Conservation (phyloP, 2,113 vertebrate species). For the Cygnus atratus region DNA sequence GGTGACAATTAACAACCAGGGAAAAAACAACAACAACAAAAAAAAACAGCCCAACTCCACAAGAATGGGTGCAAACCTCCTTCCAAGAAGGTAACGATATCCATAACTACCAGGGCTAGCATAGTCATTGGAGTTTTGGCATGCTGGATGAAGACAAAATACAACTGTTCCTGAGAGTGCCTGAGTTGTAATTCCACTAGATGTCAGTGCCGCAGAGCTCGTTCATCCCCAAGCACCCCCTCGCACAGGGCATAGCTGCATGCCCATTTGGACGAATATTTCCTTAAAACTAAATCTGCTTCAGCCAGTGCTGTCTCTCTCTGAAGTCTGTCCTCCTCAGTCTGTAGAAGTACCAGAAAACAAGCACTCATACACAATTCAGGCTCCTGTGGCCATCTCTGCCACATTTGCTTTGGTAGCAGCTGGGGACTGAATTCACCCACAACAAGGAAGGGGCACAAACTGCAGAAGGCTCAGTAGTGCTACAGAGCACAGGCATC, state of each 20-base stretch:
- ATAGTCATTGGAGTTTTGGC: not conserved
- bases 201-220: constrained; percentile 53
- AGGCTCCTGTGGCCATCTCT: not conserved
- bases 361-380: fast-evolving
- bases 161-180: not conserved
- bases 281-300: not conserved
- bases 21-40: fast-evolving
- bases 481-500: not conserved
- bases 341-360: not conserved
- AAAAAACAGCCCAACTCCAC: not conserved
- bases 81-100: not conserved
- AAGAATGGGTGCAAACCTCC: not conserved
- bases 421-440: not conserved
- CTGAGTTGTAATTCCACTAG: constrained; percentile 51
- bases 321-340: not conserved
- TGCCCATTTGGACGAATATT: not conserved
- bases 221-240: not conserved
- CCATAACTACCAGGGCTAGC: not conserved
- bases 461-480: not conserved
- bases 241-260: not conserved
- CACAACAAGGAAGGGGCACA: not conserved
- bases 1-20: not conserved
- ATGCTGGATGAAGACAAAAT: not conserved
- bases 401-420: not conserved
- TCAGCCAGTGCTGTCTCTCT: not conserved